Evolutionary conservation across 2,113 vertebrate genomes (phyloP), one percentile per base, ranked within the genome.

Genomic region (Rissa tridactyla): DNA sequence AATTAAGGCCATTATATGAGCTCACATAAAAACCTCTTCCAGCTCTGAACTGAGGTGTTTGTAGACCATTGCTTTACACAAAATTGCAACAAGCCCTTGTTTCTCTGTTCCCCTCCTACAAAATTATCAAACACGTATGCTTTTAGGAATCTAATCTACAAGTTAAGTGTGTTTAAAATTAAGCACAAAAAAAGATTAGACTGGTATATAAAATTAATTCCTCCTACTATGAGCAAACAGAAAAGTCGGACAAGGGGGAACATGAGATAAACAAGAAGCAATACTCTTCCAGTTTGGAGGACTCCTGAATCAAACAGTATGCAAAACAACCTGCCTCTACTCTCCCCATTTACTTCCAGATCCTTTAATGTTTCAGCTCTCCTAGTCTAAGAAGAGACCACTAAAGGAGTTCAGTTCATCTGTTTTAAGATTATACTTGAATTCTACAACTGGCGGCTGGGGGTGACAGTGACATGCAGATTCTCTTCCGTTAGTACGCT

Each of bases 401-500:
- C 18, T 46, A 57, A 36, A 61, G 16, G 9, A 79, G 5, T 65
- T 85, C 34, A 57, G 17, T 19, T 61, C 12, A 68, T 29, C 46
- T 34, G 6, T 5, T 49, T 84, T 36, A 73, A 42, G 11, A 42
- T 51, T 42, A 58, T 15, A 62, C 13, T 29, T 21, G 19, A 73
- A 27, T 82, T 70, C 19, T 55, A 38, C 16, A 72, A 15, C 13
- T 4, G 8, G 2, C 2, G 18, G 18, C 21, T 15, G 9, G 14
- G 1, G 1, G 2, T 16, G 3, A 25, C 40, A 58, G 27, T 17
- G 15, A 58, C 10, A 44, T 3, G 7, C 6, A 34, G 17, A 66
- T 69, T 60, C 32, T 51, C 29, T 29, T 71, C 26, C 36, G 12
- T 57, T 42, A 92, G 15, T 38, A 91, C 83, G 9, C 44, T 36